phyloP scores from a whole-genome alignment of 2,797 vertebrate species.

The Poecile montanus region DNA sequence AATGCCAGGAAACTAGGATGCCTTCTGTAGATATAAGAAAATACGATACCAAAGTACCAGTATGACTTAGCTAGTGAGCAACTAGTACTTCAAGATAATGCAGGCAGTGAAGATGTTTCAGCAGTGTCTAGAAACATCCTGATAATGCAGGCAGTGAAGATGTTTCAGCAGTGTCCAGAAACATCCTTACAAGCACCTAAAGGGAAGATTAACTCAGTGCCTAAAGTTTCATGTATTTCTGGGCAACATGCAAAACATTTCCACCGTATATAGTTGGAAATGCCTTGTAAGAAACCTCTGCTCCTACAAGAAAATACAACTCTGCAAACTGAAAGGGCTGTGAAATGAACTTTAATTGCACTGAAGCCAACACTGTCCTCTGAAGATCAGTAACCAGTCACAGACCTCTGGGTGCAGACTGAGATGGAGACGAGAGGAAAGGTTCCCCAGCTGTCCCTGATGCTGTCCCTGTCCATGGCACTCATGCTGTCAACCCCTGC shows the following conservation, averaged over 20 bases:
- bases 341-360: neutral
- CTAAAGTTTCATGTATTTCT: neutral
- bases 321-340: neutral
- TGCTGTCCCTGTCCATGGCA: neutral
- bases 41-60: neutral
- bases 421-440: neutral
- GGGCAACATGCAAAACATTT: neutral
- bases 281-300: neutral
- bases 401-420: neutral
- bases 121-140: neutral
- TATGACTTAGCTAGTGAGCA: neutral
- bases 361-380: neutral
- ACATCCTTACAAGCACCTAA: neutral
- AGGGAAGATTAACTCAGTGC: neutral
- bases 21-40: neutral
- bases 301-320: neutral
- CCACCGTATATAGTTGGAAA: neutral
- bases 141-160: neutral
- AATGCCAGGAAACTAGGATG: neutral
- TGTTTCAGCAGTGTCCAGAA: neutral
- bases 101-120: neutral
- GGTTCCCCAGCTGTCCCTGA: neutral
- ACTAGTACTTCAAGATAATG: neutral
- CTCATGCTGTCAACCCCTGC: accelerated
- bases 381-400: accelerated